Evolutionary conservation across 1,140 invertebrate genomes (phyloP).

Genomic region (Neodiprion pinetum): DNA sequence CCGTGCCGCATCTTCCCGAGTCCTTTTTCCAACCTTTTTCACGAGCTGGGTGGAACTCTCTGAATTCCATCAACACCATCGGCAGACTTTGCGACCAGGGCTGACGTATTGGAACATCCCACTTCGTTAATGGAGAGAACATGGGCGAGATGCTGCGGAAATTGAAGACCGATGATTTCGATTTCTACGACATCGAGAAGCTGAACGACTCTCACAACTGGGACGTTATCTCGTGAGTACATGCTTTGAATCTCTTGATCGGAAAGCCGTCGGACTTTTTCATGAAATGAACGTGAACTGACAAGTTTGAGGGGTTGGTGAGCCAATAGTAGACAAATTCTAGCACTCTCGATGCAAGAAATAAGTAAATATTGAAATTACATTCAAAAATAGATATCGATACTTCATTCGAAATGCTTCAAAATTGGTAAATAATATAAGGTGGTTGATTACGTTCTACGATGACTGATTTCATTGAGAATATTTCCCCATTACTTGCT

Average conservation of each 20-base stretch:
- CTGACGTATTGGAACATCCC: constrained; percentile 78
- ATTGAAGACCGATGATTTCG: constrained; percentile 56
- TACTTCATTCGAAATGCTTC: constrained; percentile 33
- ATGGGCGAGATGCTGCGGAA: constrained; percentile 72
- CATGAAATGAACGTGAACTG: neutral
- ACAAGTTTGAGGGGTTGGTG: too few relatives aligned
- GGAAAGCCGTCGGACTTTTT: neutral
- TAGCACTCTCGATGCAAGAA: constrained; percentile 7
- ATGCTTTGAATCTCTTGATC: neutral
- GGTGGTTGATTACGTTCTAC: too few relatives aligned
- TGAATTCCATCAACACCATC: constrained; percentile 85
- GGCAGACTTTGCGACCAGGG: constrained; percentile 78
- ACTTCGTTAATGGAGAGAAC: constrained; percentile 77
- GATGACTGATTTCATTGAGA: too few relatives aligned
- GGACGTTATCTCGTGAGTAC: constrained; percentile 65
- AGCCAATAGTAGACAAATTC: neutral
- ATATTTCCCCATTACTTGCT: too few relatives aligned
- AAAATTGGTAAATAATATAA: too few relatives aligned
- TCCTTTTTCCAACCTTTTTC: constrained; percentile 82
- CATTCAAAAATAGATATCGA: constrained; percentile 67
- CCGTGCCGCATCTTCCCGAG: constrained; percentile 65
- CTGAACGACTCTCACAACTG: constrained; percentile 70
- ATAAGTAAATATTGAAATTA: constrained; percentile 54
- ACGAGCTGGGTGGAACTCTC: constrained; percentile 85
- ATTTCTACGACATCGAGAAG: constrained; percentile 59